phyloP scores from a whole-genome alignment of 53 echinoderm and acorn worm genomes.

The Paelopatides confundens region DNA sequence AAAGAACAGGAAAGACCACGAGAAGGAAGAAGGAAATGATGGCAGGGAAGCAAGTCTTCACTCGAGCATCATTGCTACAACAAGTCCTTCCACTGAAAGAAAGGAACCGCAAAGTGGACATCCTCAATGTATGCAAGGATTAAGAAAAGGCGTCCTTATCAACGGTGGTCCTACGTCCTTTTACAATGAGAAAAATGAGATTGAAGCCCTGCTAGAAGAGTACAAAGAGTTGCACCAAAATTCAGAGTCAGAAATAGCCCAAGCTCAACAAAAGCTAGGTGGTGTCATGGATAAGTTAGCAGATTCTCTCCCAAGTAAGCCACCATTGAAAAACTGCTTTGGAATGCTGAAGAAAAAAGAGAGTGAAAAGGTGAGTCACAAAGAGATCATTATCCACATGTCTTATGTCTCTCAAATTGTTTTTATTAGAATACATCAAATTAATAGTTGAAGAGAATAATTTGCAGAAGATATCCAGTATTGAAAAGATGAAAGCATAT shows the following conservation, averaged over 20 bases:
- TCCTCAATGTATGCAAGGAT: slow-evolving; percentile 74
- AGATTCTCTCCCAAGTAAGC: background rate
- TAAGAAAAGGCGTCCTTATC: slow-evolving; percentile 73
- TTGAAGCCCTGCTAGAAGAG: slow-evolving; percentile 66
- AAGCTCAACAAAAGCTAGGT: slow-evolving; percentile 79
- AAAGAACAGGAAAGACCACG: background rate
- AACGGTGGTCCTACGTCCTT: slow-evolving; percentile 64
- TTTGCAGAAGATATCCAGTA: no score
- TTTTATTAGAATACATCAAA: no score
- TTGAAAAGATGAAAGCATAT: no score
- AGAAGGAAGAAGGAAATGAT: background rate
- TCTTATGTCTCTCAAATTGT: no score
- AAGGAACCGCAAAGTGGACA: slow-evolving; percentile 69
- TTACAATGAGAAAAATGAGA: slow-evolving; percentile 60
- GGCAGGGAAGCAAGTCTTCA: background rate
- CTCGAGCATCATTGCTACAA: background rate
- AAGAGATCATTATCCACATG: no score
- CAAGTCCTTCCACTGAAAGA: background rate
- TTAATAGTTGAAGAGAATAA: no score
- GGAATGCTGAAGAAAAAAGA: background rate
- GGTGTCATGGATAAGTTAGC: slow-evolving; percentile 19
- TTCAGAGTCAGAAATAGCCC: slow-evolving; percentile 85
- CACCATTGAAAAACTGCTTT: background rate
- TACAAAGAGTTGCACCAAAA: slow-evolving; percentile 72
- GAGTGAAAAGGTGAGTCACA: background rate